Evolutionary conservation across 2,888 invertebrate genomes (phyloP).

Genomic region (Stenotaenia linearis): DNA sequence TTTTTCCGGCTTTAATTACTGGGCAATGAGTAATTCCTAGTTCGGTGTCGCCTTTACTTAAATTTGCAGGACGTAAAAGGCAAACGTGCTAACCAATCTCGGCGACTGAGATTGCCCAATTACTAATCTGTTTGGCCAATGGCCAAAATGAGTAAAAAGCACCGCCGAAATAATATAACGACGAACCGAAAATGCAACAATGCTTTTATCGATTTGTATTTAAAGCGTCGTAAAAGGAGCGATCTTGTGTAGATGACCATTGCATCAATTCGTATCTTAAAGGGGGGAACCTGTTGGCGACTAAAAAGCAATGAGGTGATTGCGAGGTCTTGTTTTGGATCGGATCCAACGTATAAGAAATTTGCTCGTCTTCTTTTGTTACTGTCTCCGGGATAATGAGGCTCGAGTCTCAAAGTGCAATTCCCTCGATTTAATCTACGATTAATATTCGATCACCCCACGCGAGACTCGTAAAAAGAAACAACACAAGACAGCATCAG

Average conservation of each 20-base stretch:
- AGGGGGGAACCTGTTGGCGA: neutral
- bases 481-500: neutral
- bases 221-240: neutral
- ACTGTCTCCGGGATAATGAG: conserved; percentile 17
- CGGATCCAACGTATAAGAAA: conserved; percentile 23
- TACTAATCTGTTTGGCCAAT: neutral
- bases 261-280: neutral
- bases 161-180: neutral
- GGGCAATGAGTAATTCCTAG: neutral
- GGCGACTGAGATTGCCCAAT: neutral
- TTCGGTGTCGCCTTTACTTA: neutral
- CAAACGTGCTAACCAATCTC: neutral
- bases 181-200: neutral
- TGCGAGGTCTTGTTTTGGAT: conserved; percentile 15
- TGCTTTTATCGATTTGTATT: neutral
- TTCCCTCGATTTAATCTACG: conserved; percentile 24
- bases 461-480: conserved; percentile 18
- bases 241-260: neutral
- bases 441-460: conserved; percentile 26
- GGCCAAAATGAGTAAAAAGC: neutral
- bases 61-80: neutral
- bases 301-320: conserved; percentile 3
- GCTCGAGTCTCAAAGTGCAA: conserved; percentile 23
- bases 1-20: too few relatives aligned
- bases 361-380: conserved; percentile 26